Evolutionary conservation across 2,113 vertebrate species (phyloP).

Genomic region (Crypturellus undulatus): DNA sequence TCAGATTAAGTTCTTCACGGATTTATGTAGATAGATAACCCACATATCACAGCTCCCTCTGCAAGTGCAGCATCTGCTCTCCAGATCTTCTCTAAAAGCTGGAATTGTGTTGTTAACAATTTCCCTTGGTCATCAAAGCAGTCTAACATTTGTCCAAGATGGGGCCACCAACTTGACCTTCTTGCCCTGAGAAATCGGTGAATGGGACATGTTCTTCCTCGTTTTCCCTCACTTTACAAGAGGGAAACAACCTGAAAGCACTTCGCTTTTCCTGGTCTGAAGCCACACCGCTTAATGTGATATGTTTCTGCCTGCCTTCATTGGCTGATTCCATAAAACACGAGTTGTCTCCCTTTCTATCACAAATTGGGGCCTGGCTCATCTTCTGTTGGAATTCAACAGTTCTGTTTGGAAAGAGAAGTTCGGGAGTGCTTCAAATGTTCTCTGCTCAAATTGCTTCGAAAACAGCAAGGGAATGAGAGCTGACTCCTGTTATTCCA

Average conservation of each 20-base stretch:
- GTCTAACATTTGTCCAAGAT: neutral
- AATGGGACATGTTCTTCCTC: neutral
- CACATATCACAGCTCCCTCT: neutral
- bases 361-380: neutral
- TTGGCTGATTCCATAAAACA: fast-evolving
- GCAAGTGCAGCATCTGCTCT: neutral
- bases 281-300: neutral
- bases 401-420: neutral
- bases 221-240: neutral
- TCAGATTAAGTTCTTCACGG: neutral
- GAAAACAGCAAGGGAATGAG: neutral
- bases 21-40: neutral
- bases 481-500: neutral
- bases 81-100: neutral
- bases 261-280: neutral
- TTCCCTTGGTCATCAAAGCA: neutral
- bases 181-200: neutral
- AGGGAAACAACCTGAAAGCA: neutral
- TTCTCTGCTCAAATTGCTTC: neutral
- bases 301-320: neutral
- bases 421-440: neutral
- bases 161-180: neutral
- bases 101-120: neutral
- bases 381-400: neutral
- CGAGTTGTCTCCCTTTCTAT: neutral